Percentiles rank a stretch among this genome's conserved stretches.
phyloP scores from a whole-genome alignment of 2,113 vertebrate genomes.

The Erpornis zantholeuca region DNA sequence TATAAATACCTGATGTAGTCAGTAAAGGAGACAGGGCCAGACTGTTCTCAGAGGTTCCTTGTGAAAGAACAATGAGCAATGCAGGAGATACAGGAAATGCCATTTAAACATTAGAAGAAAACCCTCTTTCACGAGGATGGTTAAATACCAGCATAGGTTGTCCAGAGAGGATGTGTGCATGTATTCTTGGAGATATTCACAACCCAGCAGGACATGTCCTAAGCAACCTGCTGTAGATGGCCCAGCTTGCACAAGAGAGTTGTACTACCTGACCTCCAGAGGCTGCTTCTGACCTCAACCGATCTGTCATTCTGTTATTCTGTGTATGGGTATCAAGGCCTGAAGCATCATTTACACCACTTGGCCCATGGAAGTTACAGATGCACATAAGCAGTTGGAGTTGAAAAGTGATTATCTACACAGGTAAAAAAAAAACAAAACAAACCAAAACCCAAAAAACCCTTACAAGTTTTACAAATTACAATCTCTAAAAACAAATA shows the following conservation, averaged over 20 bases:
- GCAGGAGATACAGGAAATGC: not conserved
- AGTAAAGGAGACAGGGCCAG: not conserved
- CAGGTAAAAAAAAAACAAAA: not conserved
- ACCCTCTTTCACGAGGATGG: not conserved
- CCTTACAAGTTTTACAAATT: not conserved
- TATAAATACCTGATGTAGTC: not conserved
- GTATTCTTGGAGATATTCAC: not conserved
- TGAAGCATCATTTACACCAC: not conserved
- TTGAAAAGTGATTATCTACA: not conserved
- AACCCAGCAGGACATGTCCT: not conserved
- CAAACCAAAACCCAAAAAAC: fast-evolving
- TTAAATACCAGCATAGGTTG: not conserved
- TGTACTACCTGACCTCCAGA: not conserved
- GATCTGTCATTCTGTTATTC: not conserved
- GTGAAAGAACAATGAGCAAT: not conserved
- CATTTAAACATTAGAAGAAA: not conserved
- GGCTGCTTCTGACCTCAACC: not conserved
- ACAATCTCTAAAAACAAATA: not conserved
- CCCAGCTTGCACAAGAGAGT: not conserved
- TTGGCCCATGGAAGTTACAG: not conserved
- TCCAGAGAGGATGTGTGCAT: not conserved
- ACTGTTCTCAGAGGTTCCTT: not conserved
- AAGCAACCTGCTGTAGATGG: not conserved
- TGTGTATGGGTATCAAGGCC: not conserved
- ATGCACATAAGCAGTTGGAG: not conserved